Evolutionary conservation across 2,888 invertebrate species (phyloP), one percentile per base, ranked within the genome.

Genomic region (Mesodorylaimus sp.): DNA sequence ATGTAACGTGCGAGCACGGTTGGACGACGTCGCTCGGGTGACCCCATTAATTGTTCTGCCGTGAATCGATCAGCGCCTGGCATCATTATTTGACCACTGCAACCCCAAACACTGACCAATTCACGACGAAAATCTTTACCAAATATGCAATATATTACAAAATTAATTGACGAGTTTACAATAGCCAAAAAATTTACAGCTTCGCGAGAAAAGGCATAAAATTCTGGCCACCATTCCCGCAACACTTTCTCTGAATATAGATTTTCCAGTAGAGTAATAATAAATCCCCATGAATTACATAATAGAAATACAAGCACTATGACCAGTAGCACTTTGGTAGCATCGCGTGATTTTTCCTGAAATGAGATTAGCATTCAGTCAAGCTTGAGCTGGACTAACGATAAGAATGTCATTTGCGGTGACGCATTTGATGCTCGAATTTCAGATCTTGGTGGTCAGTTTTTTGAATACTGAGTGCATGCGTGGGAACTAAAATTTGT

Each of bases 111-210:
- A 7, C 16, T 7, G 7, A 32, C 32, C 10, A 43, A 19, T 19
- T 24, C 25, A 3, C 83, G 75, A 66, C 86, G 83, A 72, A 93
- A 93, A 68, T 93, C 91, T 68, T 91, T 87, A 1, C 93, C 93
- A 68, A 93, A 91, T 57, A 89, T 89, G 57, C 91, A 89, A 73
- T 95, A 95, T 60, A 95, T 87, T 56, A 95, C 79, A 68, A 95
- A 93, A 72, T 95, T 95, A 55, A 91, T 85, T 65, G 89, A 88
- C 64, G 89, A 89, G 73, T 95, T 95, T 67, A 93, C 79, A 55
- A 88, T 91, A 50, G 95, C 89, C 55, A 93, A 76, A 50, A 93
- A 77, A 71, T 95, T 93, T 64, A 83, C 85, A 21, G 60, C 57
- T 19, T 50, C 50, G 3, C 39, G 43, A 5, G 23, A 19, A 23